phyloP scores from a whole-genome alignment of 23 tunicate species.

The Ascidia mentula region DNA sequence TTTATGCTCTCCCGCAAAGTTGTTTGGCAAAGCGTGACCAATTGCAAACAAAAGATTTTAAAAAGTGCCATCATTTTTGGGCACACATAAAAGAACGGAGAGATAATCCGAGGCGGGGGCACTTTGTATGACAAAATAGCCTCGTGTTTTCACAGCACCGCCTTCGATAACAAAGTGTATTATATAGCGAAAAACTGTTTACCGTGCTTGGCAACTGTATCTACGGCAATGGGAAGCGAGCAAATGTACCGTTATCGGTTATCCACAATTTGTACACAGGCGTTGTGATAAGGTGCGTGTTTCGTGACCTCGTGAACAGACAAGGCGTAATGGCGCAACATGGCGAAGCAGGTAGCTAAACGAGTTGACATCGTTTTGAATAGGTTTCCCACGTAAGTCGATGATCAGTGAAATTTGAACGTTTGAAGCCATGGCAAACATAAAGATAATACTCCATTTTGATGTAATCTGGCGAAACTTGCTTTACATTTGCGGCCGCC shows the following conservation, averaged over 20 bases:
- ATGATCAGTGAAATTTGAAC: too few species aligned
- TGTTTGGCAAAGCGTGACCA: background rate
- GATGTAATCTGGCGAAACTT: too few species aligned
- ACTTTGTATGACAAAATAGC: background rate
- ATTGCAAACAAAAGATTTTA: background rate
- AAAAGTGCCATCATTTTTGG: background rate
- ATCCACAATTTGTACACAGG: slow-evolving; percentile 2
- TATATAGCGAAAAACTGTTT: background rate
- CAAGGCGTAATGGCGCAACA: background rate
- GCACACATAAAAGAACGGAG: background rate
- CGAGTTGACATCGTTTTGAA: background rate
- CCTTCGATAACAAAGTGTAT: background rate
- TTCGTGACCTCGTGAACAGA: background rate
- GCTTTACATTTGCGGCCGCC: too few species aligned
- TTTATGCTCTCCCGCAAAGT: too few species aligned
- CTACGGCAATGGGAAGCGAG: background rate
- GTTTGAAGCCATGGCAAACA: too few species aligned
- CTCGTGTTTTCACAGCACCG: background rate
- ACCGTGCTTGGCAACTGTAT: background rate
- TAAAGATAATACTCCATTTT: too few species aligned
- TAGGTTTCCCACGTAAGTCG: background rate
- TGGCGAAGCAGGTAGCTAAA: background rate
- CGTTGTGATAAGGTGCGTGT: background rate
- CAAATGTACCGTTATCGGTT: background rate
- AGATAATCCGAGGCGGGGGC: background rate